Evolutionary conservation across 2,113 vertebrate species (phyloP), one percentile per base, ranked within the genome.

Genomic region (Perca fluviatilis): DNA sequence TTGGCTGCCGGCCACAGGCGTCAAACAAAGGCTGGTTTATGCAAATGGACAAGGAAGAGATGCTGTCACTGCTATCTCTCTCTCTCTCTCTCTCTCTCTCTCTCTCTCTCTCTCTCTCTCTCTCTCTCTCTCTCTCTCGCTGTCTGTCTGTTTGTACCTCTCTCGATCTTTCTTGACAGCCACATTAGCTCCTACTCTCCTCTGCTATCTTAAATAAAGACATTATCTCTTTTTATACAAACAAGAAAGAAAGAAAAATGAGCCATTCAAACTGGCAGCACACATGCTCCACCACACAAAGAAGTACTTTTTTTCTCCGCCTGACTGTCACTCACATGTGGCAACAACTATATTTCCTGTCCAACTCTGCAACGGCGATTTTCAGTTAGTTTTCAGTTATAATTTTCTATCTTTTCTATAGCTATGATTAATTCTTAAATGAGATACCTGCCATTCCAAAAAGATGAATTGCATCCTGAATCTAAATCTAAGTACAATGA

Each of bases 11-110:
- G 94, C 95, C 95, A 95, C 91, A 83, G 77, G 88, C 89, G 89
- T 91, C 91, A 96, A 95, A 96, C 95, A 96, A 96, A 96, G 94
- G 90, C 94, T 93, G 95, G 88, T 95, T 95, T 94, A 95, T 95
- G 94, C 95, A 96, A 96, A 96, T 95, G 92, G 91, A 63, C 90
- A 83, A 87, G 84, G 85, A 91, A 89, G 89, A 90, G 91, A 91
- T 86, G 93, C 89, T 91, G 89, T 91, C 84, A 89, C 79, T 90
- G 82, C 84, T 87, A 72, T 83, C 72, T 81, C 85, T 79, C 77
- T 68, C 73, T 76, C 70, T 65, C 71, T 75, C 68, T 80, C 58
- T 70, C n/a, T n/a, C n/a, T 92, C 85, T 87, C 71, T 90, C 91
- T 74, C 76, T 70, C 87, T 92, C 86, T 92, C 85, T 87, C 71